Base-by-base conservation (phyloP, 2,888 invertebrate species). In the Cryptus armator region DNA sequence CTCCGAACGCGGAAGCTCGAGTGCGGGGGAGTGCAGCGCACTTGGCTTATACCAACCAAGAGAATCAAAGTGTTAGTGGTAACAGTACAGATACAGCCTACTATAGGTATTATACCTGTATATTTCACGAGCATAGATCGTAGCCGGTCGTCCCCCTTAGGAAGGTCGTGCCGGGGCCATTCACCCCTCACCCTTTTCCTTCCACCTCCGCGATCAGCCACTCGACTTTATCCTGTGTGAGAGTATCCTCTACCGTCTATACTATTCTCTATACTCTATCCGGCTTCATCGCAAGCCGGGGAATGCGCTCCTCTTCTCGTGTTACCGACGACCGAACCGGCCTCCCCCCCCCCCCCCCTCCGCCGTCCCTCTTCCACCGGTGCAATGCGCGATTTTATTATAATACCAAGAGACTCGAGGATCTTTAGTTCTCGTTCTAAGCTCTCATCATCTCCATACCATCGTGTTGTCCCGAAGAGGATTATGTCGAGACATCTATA, bases 141-240 rank as follows among this genome's bases (percentile, higher is more conserved):
- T 76, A 80, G 72, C 76, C 43, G 62, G 78, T 77, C 86, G 75
- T 86, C 88, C 88, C 87, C 86, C 76, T 72, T 88, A 88, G 87
- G 90, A 90, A 90, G 90, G 89, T 90, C 90, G 90, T 88, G 87
- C 88, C 86, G 86, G 89, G 90, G 89, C 87, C 90, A 87, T 90
- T 90, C 90, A 90, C 90, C 90, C 89, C 83, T 89, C 88, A 88
- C 90, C 90, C 90, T 90, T 90, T 90, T 89, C 89, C 88, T 37
- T 88, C 85, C 87, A 86, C 87, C 84, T 71, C 76, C 79, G 53
- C 74, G 67, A 79, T 75, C 83, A 71, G 74, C 75, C 75, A 75
- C 81, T 75, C 75, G 74, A 75, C 75, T 81, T 72, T 74, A 74
- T 67, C 68, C 74, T 59, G 59, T 24, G 51, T 59, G 72, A 72